Evolutionary conservation across 2,797 vertebrate genomes (phyloP).

Genomic region (Cryptoblepharus egeriae): DNA sequence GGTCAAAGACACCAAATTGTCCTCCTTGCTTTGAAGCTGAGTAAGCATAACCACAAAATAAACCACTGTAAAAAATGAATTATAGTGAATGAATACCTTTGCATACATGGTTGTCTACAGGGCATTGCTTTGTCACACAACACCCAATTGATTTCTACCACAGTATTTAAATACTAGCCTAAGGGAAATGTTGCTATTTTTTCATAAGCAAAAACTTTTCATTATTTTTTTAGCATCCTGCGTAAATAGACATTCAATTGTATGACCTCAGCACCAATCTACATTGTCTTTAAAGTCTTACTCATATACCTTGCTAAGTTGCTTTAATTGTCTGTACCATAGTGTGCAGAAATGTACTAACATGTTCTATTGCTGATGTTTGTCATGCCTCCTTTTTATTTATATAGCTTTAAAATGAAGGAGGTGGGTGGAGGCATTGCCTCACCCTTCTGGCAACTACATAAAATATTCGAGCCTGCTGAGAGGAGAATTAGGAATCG

Average conservation of each 20-base stretch:
- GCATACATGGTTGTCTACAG: constrained; percentile 42
- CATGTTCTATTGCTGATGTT: constrained; percentile 27
- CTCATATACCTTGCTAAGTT: not conserved
- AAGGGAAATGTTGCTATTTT: constrained; percentile 11
- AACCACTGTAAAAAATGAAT: constrained; percentile 61
- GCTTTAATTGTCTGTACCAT: not conserved
- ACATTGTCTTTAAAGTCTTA: not conserved
- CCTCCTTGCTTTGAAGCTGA: constrained; percentile 53
- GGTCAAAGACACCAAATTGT: constrained; percentile 44
- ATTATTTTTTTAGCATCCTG: constrained; percentile 4
- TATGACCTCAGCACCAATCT: not conserved
- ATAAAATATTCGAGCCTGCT: fast-evolving
- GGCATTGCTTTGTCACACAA: constrained; percentile 36
- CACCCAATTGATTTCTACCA: constrained; percentile 43
- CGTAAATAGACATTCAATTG: not conserved
- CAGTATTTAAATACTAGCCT: constrained; percentile 30
- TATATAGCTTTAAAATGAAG: not conserved
- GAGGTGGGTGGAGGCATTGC: fast-evolving
- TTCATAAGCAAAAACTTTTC: constrained; percentile 32
- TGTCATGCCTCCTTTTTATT: constrained; percentile 30
- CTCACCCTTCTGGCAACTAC: not conserved
- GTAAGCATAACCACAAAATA: constrained; percentile 62
- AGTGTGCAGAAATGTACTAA: constrained; percentile 29
- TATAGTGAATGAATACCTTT: constrained; percentile 62
- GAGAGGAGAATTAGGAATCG: not conserved